phyloP scores from a whole-genome alignment of 1,140 invertebrate species.

The Elysia chlorotica region DNA sequence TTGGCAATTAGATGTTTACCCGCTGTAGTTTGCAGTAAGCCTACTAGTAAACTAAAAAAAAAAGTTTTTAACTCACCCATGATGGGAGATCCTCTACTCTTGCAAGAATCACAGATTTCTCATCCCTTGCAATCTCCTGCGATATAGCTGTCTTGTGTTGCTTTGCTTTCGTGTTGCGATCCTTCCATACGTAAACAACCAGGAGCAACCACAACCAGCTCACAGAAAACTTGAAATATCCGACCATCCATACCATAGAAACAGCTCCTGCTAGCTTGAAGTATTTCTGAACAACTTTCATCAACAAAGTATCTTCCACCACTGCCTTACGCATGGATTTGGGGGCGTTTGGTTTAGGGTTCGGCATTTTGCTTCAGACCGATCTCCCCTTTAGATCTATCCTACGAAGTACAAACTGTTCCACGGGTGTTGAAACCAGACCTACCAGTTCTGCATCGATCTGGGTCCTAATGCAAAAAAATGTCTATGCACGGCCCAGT shows the following conservation, averaged over 20 bases:
- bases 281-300: slow-evolving; percentile 40
- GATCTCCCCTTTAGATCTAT: too few relatives aligned
- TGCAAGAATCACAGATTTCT: slow-evolving; percentile 85
- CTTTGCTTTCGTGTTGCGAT: slow-evolving; percentile 77
- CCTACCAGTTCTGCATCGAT: too few relatives aligned
- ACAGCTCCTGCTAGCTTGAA: slow-evolving; percentile 51
- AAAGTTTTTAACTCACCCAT: slow-evolving; percentile 71
- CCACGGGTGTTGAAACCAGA: too few relatives aligned
- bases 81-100: slow-evolving; percentile 85
- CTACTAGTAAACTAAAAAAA: too few relatives aligned
- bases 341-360: too few relatives aligned
- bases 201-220: slow-evolving; percentile 87
- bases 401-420: too few relatives aligned
- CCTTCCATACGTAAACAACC: slow-evolving; percentile 77
- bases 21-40: too few relatives aligned
- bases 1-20: too few relatives aligned
- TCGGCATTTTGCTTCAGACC: too few relatives aligned
- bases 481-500: too few relatives aligned
- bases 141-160: slow-evolving; percentile 78
- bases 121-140: slow-evolving; percentile 78
- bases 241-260: slow-evolving; percentile 72
- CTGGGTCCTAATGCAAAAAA: too few relatives aligned
- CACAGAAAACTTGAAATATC: slow-evolving; percentile 83
- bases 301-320: slow-evolving; percentile 44
- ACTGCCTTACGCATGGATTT: slow-evolving; percentile 31